These are phyloP conservation scores for Tachysurus vachellii DNA, from an alignment of 2,113 vertebrate genomes.

Conservation along the genomic window DNA sequence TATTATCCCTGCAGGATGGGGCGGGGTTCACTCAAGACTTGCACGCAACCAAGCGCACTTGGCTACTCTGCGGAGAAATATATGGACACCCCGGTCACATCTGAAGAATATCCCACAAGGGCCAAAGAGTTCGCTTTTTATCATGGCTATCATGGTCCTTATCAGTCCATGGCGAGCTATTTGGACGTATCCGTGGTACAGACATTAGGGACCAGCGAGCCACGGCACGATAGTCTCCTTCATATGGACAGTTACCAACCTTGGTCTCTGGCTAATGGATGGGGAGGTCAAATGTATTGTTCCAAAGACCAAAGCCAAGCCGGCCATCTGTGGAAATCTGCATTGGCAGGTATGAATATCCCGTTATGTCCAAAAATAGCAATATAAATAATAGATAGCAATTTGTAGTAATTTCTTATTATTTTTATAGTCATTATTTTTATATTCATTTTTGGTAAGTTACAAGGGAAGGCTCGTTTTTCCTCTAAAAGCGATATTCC, in stretches of 20 bases:
- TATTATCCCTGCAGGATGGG: conserved; percentile 89
- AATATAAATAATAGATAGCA: not conserved
- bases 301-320: conserved; percentile 87
- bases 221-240: conserved; percentile 83
- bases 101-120: conserved; percentile 85
- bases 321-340: conserved; percentile 86
- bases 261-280: conserved; percentile 85
- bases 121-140: conserved; percentile 92
- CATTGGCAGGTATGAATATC: conserved; percentile 81
- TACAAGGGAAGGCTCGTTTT: not conserved
- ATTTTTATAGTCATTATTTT: too few relatives aligned
- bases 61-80: conserved; percentile 79
- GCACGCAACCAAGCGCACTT: conserved; percentile 78
- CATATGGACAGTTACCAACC: conserved; percentile 91
- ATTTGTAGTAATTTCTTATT: not conserved
- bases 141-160: conserved; percentile 84
- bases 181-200: conserved; percentile 92
- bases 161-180: conserved; percentile 90
- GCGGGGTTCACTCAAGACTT: conserved; percentile 81
- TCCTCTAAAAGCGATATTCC: not conserved
- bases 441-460: not conserved
- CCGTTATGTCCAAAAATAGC: not conserved
- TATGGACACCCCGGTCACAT: conserved; percentile 74
- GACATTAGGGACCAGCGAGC: conserved; percentile 78
- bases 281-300: conserved; percentile 91